These are phyloP conservation scores for Phrynocephalus forsythii DNA, from an alignment of 2,797 vertebrate species.

Conservation along the genomic window DNA sequence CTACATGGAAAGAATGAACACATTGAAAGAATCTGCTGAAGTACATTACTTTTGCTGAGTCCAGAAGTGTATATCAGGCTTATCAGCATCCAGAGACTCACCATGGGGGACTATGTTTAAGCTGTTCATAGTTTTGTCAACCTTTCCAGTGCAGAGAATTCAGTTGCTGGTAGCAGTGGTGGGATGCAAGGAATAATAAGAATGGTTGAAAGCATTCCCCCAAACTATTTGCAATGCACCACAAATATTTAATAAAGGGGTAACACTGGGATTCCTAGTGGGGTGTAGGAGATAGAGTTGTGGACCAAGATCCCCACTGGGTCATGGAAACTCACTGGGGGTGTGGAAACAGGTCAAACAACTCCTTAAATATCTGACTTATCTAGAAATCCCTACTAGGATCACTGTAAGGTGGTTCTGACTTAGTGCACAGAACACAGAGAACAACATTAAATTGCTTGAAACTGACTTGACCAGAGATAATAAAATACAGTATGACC, in stretches of 20 bases:
- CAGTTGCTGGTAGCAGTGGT: constrained; percentile 59
- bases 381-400: no score
- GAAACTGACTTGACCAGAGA: constrained; percentile 20
- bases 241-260: constrained; percentile 56
- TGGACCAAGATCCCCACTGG: no score
- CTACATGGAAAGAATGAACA: neutral
- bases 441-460: no score
- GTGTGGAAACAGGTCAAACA: no score
- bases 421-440: no score
- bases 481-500: no score
- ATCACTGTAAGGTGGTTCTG: no score
- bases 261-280: no score
- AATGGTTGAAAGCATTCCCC: constrained; percentile 64
- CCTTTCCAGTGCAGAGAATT: constrained; percentile 41
- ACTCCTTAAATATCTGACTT: no score
- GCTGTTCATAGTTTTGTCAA: constrained; percentile 33
- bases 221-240: constrained; percentile 67
- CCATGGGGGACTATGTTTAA: neutral
- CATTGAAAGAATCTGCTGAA: neutral
- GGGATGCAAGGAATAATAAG: neutral
- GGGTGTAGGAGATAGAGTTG: no score
- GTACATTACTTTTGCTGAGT: neutral
- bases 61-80: neutral
- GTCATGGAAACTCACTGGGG: no score
- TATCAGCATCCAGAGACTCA: neutral